These are phyloP conservation scores for Tinamus guttatus DNA, from an alignment of 2,113 vertebrate species.

Conservation along the genomic window DNA sequence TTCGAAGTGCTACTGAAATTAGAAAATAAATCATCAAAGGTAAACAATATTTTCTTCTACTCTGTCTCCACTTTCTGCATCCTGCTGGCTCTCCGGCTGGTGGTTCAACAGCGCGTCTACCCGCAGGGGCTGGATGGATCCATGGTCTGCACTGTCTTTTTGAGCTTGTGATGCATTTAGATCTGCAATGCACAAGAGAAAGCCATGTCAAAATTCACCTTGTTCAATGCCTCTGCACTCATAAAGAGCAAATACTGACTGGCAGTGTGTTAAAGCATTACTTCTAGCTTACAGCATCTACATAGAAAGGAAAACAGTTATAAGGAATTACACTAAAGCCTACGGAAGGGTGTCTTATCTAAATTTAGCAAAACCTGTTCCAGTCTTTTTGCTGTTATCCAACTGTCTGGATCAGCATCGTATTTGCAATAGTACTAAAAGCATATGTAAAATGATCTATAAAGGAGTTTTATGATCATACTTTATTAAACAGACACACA, in stretches of 20 bases:
- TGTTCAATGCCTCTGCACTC: rapidly evolving
- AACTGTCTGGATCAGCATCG: neutral
- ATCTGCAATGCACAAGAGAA: conserved; percentile 77
- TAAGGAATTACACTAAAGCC: neutral
- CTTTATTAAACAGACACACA: neutral
- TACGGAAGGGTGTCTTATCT: neutral
- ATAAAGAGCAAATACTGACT: neutral
- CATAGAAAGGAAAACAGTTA: neutral
- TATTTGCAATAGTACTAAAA: neutral
- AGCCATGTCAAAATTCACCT: neutral
- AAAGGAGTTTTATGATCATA: neutral
- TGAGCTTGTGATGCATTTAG: conserved; percentile 45
- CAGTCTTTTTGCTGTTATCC: neutral
- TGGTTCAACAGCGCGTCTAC: conserved; percentile 67
- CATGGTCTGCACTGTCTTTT: conserved; percentile 12
- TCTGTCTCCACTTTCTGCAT: conserved; percentile 73
- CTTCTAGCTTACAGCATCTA: neutral
- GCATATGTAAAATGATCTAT: neutral
- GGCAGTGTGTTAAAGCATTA: neutral
- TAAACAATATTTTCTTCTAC: conserved; percentile 92
- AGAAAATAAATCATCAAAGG: conserved; percentile 79
- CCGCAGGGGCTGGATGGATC: neutral
- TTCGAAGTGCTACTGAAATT: conserved; percentile 55
- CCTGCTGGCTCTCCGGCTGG: conserved; percentile 66
- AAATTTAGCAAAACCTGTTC: neutral